Evolutionary conservation across 2,888 invertebrate species (phyloP), one percentile per base, ranked within the genome.

Genomic region (Yponomeuta evonymella): DNA sequence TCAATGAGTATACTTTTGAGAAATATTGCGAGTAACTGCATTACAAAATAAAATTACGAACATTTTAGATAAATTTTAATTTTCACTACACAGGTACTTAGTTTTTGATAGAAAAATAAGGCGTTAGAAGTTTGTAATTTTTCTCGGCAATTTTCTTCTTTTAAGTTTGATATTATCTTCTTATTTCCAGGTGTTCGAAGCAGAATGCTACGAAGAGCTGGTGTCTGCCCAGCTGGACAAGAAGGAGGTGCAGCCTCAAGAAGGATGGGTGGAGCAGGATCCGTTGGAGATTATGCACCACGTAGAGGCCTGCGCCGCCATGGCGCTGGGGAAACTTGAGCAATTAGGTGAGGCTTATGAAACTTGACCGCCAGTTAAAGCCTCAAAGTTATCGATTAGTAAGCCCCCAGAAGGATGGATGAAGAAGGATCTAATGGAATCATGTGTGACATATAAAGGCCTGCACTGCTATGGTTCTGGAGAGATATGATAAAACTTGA

Each of bases 181-280:
- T 62, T 23, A 33, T 43, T 36, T 87, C 69, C 88, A 96, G 95
- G 93, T 97, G 74, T 97, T 95, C 84, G 94, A 94, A 79, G 95
- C 96, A 29, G 95, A 96, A 72, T 94, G 95, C 66, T 95, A 96
- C 30, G 95, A 96, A 74, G 96, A 98, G 85, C 85, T 98, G 67
- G 95, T 95, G 0, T 95, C 96, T 8, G 95, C 97, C 86, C 96
- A 97, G 80, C 94, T 96, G 48, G 97, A 98, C 82, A 95, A 98
- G 70, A 94, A 94, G 11, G 95, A 96, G 75, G 91, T 95, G 8
- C 95, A 94, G 76, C 97, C 98, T 0, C 94, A 96, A 76, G 97
- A 97, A 83, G 97, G 98, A 74, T 99, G 98, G 98, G 95, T 95
- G 71, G 99, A 99, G 81, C 97, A 98, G 84, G 97, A 98, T 81